A percentile compares a stretch with the other conserved stretches of the same genome.
These are phyloP conservation scores for Gopherus flavomarginatus DNA, from an alignment of 2,113 vertebrate genomes.

Conservation along the genomic window DNA sequence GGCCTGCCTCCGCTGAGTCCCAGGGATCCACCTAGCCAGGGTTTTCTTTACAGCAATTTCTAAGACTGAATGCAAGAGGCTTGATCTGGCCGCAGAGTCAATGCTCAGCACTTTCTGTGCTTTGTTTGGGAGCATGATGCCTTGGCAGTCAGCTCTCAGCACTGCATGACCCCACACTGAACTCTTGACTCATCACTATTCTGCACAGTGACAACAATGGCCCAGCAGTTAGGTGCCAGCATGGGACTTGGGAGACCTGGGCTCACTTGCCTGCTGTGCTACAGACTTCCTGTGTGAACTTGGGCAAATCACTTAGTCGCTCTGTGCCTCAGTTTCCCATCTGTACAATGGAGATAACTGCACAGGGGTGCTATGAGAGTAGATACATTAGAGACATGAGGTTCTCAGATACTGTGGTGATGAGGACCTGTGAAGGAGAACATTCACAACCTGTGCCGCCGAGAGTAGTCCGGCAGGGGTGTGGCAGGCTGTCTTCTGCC, in stretches of 20 bases:
- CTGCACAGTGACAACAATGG: background rate
- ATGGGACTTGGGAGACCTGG: background rate
- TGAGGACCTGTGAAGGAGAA: background rate
- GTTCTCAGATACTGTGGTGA: background rate
- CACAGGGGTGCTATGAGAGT: background rate
- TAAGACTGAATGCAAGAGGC: background rate
- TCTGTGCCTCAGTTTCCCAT: background rate
- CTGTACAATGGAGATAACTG: background rate
- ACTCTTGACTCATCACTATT: background rate
- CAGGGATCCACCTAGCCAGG: background rate
- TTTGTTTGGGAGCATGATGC: background rate
- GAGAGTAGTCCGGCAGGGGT: background rate
- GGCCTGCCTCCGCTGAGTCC: background rate
- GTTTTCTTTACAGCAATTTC: background rate
- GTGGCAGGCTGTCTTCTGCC: background rate
- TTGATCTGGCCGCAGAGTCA: background rate
- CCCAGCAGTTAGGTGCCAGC: background rate
- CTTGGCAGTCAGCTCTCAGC: background rate
- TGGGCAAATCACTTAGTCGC: background rate
- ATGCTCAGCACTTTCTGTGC: background rate
- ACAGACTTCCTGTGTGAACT: background rate
- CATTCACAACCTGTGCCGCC: background rate
- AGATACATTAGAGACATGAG: background rate
- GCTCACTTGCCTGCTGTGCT: background rate
- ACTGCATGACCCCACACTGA: background rate